Base-by-base conservation (phyloP, 2,797 vertebrate genomes). In the Xenentodon cancila region DNA sequence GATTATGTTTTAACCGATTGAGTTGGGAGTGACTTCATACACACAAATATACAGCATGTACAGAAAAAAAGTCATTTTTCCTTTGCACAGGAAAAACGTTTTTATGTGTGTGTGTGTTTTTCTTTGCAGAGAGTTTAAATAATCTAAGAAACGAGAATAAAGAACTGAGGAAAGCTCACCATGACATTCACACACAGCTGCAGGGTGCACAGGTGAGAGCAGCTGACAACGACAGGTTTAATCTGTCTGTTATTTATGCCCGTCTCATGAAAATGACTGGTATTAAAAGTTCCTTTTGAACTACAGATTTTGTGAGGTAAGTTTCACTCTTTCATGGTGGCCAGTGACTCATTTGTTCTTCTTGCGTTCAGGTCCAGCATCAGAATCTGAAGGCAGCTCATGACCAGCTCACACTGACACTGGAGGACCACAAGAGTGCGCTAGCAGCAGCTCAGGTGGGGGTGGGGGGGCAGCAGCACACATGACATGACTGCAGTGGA, bases 351-450 rank as follows among this genome's bases (percentile, higher is more conserved):
- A n/a, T 16, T 47, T 15, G 49, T 50, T 16, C 61, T 30, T 13
- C 53, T 13, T 75, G 47, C 65, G 64, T 93, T 69, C 93, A 99
- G 98, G 91, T 95, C 77, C 94, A 95, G 78, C 97, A 99, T 92
- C 96, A 96, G 93, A 94, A 92, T 81, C 93, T 99, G 87, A 95
- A 97, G 88, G 88, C 91, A 22, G 84, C 95, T 18, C 97, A 98
- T 57, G 92, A 95, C 77, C 92, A 96, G 76, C 95, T 99, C 84
- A 92, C 93, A 94, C 88, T 97, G 94, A 97, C 94, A 55, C 82
- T 99, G 86, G 94, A 98, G 85, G 96, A 97, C 95, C 98, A 99
- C 96, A 99, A 97, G 95, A 98, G 96, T 91, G 97, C 97, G 42
- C 96, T 99, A 88, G 95, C 94, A 71, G 94, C 91, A 81, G 97